Conservation (phyloP, 2,888 invertebrate genomes). For the Eledona agricola region DNA sequence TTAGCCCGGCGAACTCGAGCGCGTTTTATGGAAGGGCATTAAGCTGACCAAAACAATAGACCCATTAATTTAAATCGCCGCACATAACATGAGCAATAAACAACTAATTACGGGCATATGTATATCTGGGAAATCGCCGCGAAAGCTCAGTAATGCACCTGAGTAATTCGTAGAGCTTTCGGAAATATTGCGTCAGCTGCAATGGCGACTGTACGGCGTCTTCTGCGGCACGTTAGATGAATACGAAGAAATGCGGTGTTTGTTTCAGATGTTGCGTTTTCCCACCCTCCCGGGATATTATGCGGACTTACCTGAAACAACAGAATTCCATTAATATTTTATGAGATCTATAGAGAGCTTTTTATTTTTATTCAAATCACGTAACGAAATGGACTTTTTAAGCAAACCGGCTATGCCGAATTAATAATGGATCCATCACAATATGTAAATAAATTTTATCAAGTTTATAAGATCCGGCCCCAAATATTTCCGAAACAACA, state of each 20-base stretch:
- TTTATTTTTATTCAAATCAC: constrained; percentile 46
- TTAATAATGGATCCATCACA: constrained; percentile 35
- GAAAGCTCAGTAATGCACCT: constrained; percentile 18
- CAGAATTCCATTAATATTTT: constrained; percentile 51
- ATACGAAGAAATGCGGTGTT: no score
- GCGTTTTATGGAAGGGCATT: no score
- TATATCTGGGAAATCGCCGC: constrained; percentile 6
- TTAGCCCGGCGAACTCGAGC: not conserved
- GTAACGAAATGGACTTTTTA: constrained; percentile 42
- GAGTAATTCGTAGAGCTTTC: constrained; percentile 7
- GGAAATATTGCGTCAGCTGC: constrained; percentile 7
- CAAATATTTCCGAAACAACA: constrained; percentile 33
- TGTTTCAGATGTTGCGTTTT: constrained; percentile 13
- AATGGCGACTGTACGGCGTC: no score
- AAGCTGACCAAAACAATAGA: no score
- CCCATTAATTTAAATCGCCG: no score
- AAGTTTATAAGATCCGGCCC: constrained; percentile 21
- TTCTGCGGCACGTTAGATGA: no score
- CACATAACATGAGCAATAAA: constrained; percentile 12
- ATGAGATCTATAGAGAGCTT: constrained; percentile 45
- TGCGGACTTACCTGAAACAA: constrained; percentile 50
- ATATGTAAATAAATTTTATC: constrained; percentile 33
- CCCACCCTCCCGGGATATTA: constrained; percentile 33
- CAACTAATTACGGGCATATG: constrained; percentile 19
- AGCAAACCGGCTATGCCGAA: constrained; percentile 30